Conservation (phyloP, 1,140 invertebrate species). For the Drosophila melanica region DNA sequence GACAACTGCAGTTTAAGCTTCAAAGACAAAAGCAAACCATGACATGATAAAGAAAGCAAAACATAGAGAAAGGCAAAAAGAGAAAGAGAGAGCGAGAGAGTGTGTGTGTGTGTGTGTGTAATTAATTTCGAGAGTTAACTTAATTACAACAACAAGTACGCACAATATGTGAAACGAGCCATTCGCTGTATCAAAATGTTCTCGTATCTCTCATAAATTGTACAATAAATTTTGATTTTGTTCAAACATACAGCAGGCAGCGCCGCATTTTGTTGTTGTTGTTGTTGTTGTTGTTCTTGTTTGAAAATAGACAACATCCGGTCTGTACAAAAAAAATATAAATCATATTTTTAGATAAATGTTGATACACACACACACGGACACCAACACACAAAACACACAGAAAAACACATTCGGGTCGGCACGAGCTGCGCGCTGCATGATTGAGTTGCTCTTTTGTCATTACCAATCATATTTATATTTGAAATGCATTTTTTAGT, state of each 20-base stretch:
- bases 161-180: slow-evolving; percentile 1
- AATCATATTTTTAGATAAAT: slow-evolving; percentile 83
- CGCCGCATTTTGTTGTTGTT: slow-evolving; percentile 10
- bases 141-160: slow-evolving; percentile 33
- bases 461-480: slow-evolving; percentile 18
- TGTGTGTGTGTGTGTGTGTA: slow-evolving; percentile 12
- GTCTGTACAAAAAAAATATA: slow-evolving; percentile 71
- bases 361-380: slow-evolving; percentile 47
- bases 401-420: background rate
- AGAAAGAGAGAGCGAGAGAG: slow-evolving; percentile 21
- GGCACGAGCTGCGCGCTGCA: slow-evolving; percentile 11
- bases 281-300: slow-evolving; percentile 61
- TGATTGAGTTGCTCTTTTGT: slow-evolving; percentile 30
- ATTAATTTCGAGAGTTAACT: slow-evolving; percentile 52
- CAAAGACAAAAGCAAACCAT: slow-evolving; percentile 40
- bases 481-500: slow-evolving; percentile 15
- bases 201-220: slow-evolving; percentile 48
- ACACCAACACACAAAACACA: slow-evolving; percentile 8
- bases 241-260: slow-evolving; percentile 38
- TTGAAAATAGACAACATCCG: slow-evolving; percentile 83
- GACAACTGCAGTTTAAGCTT: slow-evolving; percentile 70
- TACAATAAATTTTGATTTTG: slow-evolving; percentile 48
- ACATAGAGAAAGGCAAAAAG: slow-evolving; percentile 8
- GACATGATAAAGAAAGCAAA: slow-evolving; percentile 35
- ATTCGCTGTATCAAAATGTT: slow-evolving; percentile 58